Base-by-base conservation (phyloP, 2,888 invertebrate genomes). In the Phoenoteleia sp. region DNA sequence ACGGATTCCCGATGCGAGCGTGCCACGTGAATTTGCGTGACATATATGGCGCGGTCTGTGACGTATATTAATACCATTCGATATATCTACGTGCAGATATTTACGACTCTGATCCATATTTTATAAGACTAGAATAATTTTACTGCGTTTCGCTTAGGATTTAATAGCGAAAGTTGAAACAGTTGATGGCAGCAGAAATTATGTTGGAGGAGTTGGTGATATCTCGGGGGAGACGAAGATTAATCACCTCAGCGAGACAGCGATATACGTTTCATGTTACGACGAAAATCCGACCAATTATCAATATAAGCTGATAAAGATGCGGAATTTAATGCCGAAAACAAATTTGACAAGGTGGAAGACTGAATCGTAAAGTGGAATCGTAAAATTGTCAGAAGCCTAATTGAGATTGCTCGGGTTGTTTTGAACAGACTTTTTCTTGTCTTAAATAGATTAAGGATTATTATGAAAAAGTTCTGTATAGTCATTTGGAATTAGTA, bases 141-240 rank as follows among this genome's bases (percentile, higher is more conserved):
- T 25, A 23, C 52, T n/a, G 25, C 21, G 33, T 25, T 29, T 29
- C 25, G 19, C 27, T 47, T 2, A 3, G 21, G 49, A 66, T 49
- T 66, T 49, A 47, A 39, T 39, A 66, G 49, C 66, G 66, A 66
- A 66, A 66, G 66, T 66, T 49, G 49, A 39, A 49, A 21, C 49
- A 47, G 42, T 25, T 42, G 27, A 62, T 60, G 39, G 19, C 60
- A 42, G 33, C 13, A 47, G 47, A 23, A 45, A 13, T 15, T 17
- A 25, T 27, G 19, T 47, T 11, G 29, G 17, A 7, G 45, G 9
- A 23, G 47, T 42, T 9, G 6, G 23, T 33, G 19, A 39, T 36
- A 21, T 39, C 42, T 36, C 2, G 15, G 6, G n/a, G 39, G 39
- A 39, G 39, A 66, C 33, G 29, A 49, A 33, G 66, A 66, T 66